Conservation (phyloP, 1,140 invertebrate genomes). For the Elysia chlorotica region DNA sequence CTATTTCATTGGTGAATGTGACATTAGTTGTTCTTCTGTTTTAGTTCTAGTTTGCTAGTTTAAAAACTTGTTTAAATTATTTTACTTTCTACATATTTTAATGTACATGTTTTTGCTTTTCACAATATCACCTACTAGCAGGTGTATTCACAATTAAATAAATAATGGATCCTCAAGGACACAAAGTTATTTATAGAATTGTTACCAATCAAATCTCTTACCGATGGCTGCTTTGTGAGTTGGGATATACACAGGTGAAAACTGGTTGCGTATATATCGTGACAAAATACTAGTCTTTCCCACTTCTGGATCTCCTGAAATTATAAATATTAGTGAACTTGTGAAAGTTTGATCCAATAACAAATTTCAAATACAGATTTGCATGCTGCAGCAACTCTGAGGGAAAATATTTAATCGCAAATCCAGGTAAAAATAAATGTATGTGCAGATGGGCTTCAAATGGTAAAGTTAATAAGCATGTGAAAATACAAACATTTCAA, state of each 20-base stretch:
- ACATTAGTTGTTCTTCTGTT: too few species aligned
- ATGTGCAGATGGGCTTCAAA: too few species aligned
- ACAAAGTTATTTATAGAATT: neutral
- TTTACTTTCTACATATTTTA: neutral
- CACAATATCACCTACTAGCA: neutral
- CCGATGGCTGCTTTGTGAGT: conserved; percentile 46
- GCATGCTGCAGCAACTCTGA: too few species aligned
- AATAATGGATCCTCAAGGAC: neutral
- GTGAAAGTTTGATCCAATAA: too few species aligned
- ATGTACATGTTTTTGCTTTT: neutral
- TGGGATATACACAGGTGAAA: conserved; percentile 41
- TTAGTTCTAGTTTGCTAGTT: too few species aligned
- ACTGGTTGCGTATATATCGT: conserved; percentile 47
- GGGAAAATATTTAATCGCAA: too few species aligned
- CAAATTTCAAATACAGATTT: too few species aligned
- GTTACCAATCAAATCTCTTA: conserved; percentile 20
- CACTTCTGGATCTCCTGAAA: conserved; percentile 50
- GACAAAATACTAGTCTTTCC: conserved; percentile 46
- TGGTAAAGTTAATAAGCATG: too few species aligned
- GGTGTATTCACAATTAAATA: neutral
- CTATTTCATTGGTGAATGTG: too few species aligned
- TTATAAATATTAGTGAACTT: too few species aligned
- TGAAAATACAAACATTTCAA: too few species aligned
- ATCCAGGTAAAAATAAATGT: too few species aligned
- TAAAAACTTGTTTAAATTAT: neutral